phyloP scores from a whole-genome alignment of 2,888 invertebrate species.

The Caenorhabditis imperialis region DNA sequence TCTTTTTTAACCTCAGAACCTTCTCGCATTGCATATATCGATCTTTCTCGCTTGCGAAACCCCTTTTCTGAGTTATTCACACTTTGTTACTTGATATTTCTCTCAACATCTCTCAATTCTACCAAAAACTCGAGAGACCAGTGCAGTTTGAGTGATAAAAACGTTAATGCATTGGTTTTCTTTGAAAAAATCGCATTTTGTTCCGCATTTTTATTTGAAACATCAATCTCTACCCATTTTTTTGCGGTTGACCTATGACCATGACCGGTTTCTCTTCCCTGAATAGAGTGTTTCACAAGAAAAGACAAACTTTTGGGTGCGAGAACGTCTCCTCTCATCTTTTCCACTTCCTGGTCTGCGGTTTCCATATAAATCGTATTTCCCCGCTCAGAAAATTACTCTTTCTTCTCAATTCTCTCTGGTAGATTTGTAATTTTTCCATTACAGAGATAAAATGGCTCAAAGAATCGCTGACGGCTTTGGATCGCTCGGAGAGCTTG shows the following conservation, averaged over 20 bases:
- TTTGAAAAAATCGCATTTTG: background rate
- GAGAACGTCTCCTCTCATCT: constrained; percentile 1
- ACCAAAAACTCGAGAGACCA: too few species aligned
- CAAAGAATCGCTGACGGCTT: constrained; percentile 31
- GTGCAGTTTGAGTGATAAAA: background rate
- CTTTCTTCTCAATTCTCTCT: constrained; percentile 3
- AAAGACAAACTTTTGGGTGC: background rate
- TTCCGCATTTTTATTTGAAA: background rate
- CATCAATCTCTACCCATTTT: background rate
- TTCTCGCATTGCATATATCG: too few species aligned
- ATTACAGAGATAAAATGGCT: constrained; percentile 22
- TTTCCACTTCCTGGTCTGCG: constrained; percentile 34
- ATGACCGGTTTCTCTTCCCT: background rate
- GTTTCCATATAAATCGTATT: constrained; percentile 6
- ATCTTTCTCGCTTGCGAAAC: too few species aligned
- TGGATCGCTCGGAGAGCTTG: constrained; percentile 13
- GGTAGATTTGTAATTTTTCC: background rate
- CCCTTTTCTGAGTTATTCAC: too few species aligned
- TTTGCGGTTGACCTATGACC: constrained; percentile 18
- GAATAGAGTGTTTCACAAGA: background rate
- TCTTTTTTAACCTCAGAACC: constrained; percentile 13
- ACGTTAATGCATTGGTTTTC: background rate
- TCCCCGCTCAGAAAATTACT: background rate
- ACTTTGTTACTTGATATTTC: too few species aligned
- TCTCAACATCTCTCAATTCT: too few species aligned